A percentile compares a stretch with the other conserved stretches of the same genome.
These are phyloP conservation scores for Meriones psammophilus DNA, from an alignment of 2,797 vertebrate genomes.

Conservation along the genomic window DNA sequence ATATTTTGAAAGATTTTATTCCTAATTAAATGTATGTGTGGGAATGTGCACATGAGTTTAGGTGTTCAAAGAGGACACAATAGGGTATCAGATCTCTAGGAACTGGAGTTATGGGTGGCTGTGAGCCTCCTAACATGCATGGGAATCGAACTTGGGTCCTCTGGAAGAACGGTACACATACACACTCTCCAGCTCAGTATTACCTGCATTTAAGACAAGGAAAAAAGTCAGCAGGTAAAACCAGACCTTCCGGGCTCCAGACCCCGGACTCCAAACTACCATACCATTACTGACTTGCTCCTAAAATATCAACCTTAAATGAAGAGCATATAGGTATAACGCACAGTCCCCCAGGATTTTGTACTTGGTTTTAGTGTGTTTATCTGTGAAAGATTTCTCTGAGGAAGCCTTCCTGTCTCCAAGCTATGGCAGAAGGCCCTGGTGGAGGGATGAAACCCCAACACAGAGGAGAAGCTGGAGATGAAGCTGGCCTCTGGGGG, in stretches of 20 bases:
- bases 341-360: neutral
- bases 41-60: neutral
- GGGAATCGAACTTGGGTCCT: neutral
- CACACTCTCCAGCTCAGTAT: neutral
- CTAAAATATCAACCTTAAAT: slow-evolving; percentile 5
- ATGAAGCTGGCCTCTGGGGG: neutral
- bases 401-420: neutral
- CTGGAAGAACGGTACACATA: neutral
- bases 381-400: neutral
- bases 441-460: neutral
- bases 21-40: neutral
- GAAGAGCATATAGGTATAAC: neutral
- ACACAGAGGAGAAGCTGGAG: neutral
- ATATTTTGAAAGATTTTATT: neutral
- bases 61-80: neutral
- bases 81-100: neutral
- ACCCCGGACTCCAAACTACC: neutral
- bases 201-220: slow-evolving; percentile 27
- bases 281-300: neutral
- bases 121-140: neutral
- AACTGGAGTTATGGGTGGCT: neutral
- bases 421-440: neutral
- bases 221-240: slow-evolving; percentile 6
- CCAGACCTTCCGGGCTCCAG: neutral
- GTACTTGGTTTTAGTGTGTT: slow-evolving; percentile 21